Evolutionary conservation across 35 echinoderm and acorn worm genomes (phyloP), one percentile per base, ranked within the genome.

Genomic region (Eucidaris tribuloides): DNA sequence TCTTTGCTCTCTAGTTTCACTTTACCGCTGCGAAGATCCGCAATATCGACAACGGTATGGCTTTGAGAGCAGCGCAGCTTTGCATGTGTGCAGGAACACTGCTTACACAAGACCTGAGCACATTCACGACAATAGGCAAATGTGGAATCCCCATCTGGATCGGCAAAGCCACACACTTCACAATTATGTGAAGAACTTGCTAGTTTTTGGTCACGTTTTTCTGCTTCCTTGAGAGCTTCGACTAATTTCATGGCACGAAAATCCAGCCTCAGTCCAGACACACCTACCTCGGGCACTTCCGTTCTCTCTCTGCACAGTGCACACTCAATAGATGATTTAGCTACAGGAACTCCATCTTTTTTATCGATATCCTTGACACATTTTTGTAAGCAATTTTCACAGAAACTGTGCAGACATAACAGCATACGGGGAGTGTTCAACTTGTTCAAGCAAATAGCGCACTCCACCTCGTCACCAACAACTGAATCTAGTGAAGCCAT

Each of bases 401-500:
- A 64, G 24, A 64, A 64, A 36, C 68, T 74, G 25, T 74, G 68
- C 35, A 74, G 40, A 44, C 68, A 74, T n/a, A 20, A 14, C 68
- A 74, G 34, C 25, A 74, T 74, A n/a, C 68, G 68, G 9, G 68
- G 68, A 14, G 37, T 74, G 24, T 74, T 40, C 41, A 74, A 74
- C 38, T 24, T 74, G 25, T 44, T 38, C 35, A 74, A 40, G 68
- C 68, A 74, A 15, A 74, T 74, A 4, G 68, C 38, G n/a, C 68
- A 74, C 30, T 74, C 68, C 2, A 74, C 68, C 20, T 74, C 68
- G 1, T 74, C 68, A 25, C 35, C 38, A 74, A 74, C 40, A 74
- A 74, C 68, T 2, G 68, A 74, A 74, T 74, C 68, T 43, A 74
- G 68, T 50, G n/a, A n/a, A n/a, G n/a, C n/a, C n/a, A n/a, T n/a